Evolutionary conservation across 1,140 invertebrate genomes (phyloP).

Genomic region (Copidosoma floridanum): DNA sequence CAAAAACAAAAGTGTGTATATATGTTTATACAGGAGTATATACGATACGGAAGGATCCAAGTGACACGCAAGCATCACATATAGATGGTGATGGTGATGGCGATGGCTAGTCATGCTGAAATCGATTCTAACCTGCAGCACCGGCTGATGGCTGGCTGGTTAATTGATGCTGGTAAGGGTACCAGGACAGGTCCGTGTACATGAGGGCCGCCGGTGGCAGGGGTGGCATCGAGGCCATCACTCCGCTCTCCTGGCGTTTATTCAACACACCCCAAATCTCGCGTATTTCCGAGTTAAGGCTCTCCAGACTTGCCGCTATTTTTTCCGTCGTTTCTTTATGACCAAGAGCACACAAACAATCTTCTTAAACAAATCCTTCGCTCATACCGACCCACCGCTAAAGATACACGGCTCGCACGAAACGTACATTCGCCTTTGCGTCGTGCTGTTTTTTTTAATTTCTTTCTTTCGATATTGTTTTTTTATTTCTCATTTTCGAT

Average conservation of each 20-base stretch:
- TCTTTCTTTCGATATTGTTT: too few relatives aligned
- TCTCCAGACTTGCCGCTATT: slow-evolving; percentile 69
- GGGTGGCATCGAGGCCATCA: too few relatives aligned
- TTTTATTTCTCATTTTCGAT: too few relatives aligned
- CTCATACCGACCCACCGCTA: too few relatives aligned
- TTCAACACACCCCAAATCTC: slow-evolving; percentile 70
- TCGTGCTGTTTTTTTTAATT: too few relatives aligned
- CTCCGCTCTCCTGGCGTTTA: slow-evolving; percentile 61
- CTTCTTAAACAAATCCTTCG: too few relatives aligned
- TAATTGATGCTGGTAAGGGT: slow-evolving; percentile 48
- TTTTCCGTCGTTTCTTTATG: slow-evolving; percentile 68
- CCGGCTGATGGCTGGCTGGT: slow-evolving; percentile 41
- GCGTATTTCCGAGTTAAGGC: slow-evolving; percentile 69
- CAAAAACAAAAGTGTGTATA: not conserved
- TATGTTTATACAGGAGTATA: too few relatives aligned
- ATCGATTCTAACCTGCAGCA: slow-evolving; percentile 43
- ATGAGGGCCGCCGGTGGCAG: slow-evolving; percentile 61
- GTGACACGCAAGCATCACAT: too few relatives aligned
- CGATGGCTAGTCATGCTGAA: not conserved
- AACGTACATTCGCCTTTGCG: too few relatives aligned
- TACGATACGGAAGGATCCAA: too few relatives aligned
- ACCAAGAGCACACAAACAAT: too few relatives aligned
- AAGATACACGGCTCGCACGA: too few relatives aligned
- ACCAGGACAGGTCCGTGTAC: slow-evolving; percentile 64
- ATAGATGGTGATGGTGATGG: not conserved